Percentiles rank a stretch among this genome's conserved stretches.
Conservation (phyloP, 2,888 invertebrate genomes). For the Leptinotarsa peninsularis region DNA sequence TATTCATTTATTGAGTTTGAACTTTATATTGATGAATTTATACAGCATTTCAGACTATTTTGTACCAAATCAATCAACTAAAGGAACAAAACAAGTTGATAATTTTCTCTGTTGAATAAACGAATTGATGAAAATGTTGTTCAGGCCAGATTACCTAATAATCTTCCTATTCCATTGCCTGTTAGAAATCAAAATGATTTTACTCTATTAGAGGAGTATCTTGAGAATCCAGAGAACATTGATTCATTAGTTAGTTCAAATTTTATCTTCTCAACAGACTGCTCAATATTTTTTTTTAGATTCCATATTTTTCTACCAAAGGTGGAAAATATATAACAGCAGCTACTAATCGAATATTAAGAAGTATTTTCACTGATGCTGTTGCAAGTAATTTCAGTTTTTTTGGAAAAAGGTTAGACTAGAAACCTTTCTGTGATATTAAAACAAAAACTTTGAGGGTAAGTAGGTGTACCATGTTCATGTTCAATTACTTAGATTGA, state of each 20-base stretch:
- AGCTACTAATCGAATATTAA: conserved; percentile 28
- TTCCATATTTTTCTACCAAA: conserved; percentile 24
- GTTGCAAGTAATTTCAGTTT: conserved; percentile 27
- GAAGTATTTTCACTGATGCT: conserved; percentile 22
- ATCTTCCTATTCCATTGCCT: conserved; percentile 14
- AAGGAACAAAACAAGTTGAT: conserved; percentile 16
- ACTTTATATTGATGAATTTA: conserved; percentile 2
- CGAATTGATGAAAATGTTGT: conserved; percentile 14
- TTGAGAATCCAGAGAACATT: conserved; percentile 3
- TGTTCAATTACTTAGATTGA: neutral
- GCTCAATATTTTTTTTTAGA: conserved; percentile 9
- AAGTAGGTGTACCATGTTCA: neutral
- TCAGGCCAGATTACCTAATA: conserved; percentile 10
- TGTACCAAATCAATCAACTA: conserved; percentile 17
- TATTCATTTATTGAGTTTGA: conserved; percentile 16
- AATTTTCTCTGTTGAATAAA: conserved; percentile 20
- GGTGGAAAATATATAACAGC: conserved; percentile 20
- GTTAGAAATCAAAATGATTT: conserved; percentile 16
- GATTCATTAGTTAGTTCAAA: conserved; percentile 11
- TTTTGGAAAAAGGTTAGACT: conserved; percentile 25
- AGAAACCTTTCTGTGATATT: conserved; percentile 24
- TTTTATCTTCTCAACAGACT: conserved; percentile 3
- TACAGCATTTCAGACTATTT: conserved; percentile 17
- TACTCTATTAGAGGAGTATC: conserved; percentile 5
- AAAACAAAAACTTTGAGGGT: conserved; percentile 6